Evolutionary conservation across 2,113 vertebrate species (phyloP).

Genomic region (Syngnathus typhle): DNA sequence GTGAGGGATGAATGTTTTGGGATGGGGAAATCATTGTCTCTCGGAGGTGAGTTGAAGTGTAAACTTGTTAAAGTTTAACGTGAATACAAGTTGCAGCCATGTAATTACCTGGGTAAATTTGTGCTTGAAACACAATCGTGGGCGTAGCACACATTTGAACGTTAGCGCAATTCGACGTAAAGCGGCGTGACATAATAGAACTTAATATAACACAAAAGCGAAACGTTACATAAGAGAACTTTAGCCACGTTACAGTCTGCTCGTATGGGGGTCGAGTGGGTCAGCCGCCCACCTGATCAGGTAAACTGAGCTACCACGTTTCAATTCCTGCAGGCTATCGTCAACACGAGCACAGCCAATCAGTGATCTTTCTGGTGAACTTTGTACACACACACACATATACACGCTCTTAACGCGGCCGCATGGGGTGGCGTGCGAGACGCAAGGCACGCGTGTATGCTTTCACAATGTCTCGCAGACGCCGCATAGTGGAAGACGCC

Average conservation of each 20-base stretch:
- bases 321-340: background rate
- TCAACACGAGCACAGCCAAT: background rate
- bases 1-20: background rate
- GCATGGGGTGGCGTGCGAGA: background rate
- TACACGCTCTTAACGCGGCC: background rate
- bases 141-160: background rate
- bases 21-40: background rate
- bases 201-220: no score
- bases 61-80: slow-evolving; percentile 9
- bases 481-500: slow-evolving; percentile 5
- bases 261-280: background rate
- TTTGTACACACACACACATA: no score
- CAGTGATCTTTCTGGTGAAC: background rate
- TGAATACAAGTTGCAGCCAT: background rate
- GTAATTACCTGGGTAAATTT: slow-evolving; percentile 10
- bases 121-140: background rate
- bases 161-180: no score
- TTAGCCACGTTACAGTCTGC: background rate
- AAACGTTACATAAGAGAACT: no score
- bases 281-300: no score
- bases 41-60: slow-evolving; percentile 3
- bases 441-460: background rate
- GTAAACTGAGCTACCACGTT: background rate
- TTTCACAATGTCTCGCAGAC: slow-evolving; percentile 7
- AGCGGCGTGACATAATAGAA: no score